Evolutionary conservation across 2,797 vertebrate species (phyloP).

Genomic region (Hemitrygon akajei): DNA sequence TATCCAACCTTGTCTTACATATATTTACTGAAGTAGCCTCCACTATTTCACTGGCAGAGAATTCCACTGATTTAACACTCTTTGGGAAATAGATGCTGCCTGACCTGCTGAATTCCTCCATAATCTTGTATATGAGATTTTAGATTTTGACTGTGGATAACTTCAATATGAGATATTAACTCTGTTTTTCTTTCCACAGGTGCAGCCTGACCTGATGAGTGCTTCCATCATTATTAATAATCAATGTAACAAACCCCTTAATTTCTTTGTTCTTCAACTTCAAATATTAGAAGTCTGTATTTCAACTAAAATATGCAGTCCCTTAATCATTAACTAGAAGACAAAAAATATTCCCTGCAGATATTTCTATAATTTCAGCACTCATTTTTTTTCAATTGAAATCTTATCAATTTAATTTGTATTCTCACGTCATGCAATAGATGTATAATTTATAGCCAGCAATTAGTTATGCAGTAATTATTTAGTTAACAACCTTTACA

Average conservation of each 20-base stretch:
- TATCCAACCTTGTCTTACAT: no score
- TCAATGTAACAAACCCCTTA: not conserved
- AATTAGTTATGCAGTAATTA: not conserved
- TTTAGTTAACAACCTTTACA: not conserved
- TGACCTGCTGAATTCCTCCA: no score
- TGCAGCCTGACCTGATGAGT: no score
- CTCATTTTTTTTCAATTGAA: not conserved
- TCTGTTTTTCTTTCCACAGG: no score
- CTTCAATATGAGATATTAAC: no score
- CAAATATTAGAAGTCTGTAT: not conserved
- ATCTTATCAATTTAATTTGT: not conserved
- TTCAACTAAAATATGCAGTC: not conserved
- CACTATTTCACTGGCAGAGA: no score
- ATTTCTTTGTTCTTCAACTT: not conserved
- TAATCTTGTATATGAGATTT: no score
- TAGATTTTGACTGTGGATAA: not conserved
- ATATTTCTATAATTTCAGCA: not conserved
- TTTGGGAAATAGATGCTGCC: no score
- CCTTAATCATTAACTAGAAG: not conserved
- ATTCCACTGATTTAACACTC: no score
- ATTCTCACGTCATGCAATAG: not conserved
- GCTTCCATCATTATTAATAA: no score
- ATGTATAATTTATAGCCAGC: not conserved
- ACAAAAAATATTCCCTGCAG: not conserved
- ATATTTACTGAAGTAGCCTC: no score